Evolutionary conservation across 2,888 invertebrate species (phyloP).

Genomic region (Pachymerium ferrugineum): DNA sequence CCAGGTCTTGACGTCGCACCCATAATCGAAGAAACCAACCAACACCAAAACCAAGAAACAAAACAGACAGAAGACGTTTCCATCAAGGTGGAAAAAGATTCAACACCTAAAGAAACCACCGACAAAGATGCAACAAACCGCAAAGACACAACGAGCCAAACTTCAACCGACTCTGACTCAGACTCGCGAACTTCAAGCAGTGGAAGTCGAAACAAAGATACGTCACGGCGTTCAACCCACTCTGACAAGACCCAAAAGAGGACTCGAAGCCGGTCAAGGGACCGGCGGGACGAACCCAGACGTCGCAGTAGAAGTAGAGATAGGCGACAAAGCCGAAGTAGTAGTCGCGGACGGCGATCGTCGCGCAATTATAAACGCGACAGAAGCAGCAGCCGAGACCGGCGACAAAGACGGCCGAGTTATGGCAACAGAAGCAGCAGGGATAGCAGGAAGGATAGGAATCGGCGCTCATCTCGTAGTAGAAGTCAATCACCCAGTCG

Average conservation of each 20-base stretch:
- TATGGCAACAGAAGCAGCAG: conserved; percentile 11
- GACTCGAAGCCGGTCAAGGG: background rate
- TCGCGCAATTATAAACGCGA: background rate
- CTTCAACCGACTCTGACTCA: conserved; percentile 21
- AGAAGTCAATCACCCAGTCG: background rate
- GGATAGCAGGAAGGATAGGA: conserved; percentile 38
- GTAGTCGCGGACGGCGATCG: conserved; percentile 31
- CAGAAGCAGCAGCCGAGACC: background rate
- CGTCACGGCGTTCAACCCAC: background rate
- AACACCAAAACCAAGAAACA: too few relatives aligned
- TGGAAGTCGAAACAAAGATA: too few relatives aligned
- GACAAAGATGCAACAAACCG: background rate
- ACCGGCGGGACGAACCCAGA: background rate
- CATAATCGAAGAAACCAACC: background rate
- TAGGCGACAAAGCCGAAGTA: conserved; percentile 27
- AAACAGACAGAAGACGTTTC: background rate
- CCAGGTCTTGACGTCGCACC: conserved; percentile 32
- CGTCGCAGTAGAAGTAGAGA: conserved; percentile 20
- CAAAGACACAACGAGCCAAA: background rate
- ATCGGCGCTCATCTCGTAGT: conserved; percentile 12
- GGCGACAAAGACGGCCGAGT: too few relatives aligned
- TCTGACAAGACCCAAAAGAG: background rate
- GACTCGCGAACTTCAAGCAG: conserved; percentile 18
- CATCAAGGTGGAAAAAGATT: background rate
- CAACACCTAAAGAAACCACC: background rate